A percentile compares a stretch with the other conserved stretches of the same genome.
Conservation (phyloP, 2,888 invertebrate species). For the Axea sp. region DNA sequence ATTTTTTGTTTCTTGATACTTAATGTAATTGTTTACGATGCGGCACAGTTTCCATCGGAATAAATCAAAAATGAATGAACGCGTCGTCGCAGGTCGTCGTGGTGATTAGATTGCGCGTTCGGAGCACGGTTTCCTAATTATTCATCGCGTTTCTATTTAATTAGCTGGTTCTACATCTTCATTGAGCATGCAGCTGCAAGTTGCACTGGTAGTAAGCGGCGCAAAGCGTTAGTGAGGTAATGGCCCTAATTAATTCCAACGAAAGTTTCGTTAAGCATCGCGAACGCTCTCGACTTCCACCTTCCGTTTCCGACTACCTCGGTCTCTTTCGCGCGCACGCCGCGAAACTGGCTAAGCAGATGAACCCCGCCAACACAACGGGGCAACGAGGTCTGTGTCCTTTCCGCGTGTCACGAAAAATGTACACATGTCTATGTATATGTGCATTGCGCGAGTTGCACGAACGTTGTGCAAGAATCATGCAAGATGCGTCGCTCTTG, state of each 20-base stretch:
- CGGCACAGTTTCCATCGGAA: too few relatives aligned
- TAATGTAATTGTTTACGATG: too few relatives aligned
- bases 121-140: conserved; percentile 49
- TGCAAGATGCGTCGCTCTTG: too few relatives aligned
- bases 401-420: too few relatives aligned
- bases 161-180: conserved; percentile 63
- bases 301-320: conserved; percentile 27
- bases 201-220: conserved; percentile 50
- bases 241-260: conserved; percentile 64
- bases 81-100: conserved; percentile 52
- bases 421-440: too few relatives aligned
- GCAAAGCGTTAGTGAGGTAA: conserved; percentile 62
- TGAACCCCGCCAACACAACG: conserved; percentile 48
- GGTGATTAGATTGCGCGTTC: conserved; percentile 53
- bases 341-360: conserved; percentile 40
- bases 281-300: conserved; percentile 44
- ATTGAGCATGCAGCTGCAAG: conserved; percentile 61
- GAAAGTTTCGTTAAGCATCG: conserved; percentile 62
- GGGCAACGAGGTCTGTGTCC: conserved; percentile 57
- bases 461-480: not conserved
- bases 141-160: conserved; percentile 64
- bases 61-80: conserved; percentile 59
- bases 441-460: conserved; percentile 1
- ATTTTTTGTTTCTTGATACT: too few relatives aligned
- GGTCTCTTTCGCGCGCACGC: conserved; percentile 28